phyloP scores from a whole-genome alignment of 2,797 vertebrate species.

The Channallabes apus region DNA sequence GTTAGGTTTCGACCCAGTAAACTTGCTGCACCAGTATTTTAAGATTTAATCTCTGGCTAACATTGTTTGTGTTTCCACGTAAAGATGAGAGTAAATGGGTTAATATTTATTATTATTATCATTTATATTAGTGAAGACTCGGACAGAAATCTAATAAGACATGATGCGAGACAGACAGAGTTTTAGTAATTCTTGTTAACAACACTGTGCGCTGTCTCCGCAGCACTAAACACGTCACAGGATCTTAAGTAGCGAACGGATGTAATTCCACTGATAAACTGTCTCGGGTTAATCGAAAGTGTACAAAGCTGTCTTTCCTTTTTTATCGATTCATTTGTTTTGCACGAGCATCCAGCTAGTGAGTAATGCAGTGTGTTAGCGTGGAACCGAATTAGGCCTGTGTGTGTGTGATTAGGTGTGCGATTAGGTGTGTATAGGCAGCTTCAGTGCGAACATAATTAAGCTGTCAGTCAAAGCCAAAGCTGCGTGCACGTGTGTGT shows the following conservation, averaged over 20 bases:
- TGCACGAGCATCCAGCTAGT: slow-evolving; percentile 17
- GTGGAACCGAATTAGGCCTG: background rate
- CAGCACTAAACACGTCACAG: slow-evolving; percentile 5
- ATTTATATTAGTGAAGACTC: background rate
- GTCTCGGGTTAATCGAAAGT: slow-evolving; percentile 26
- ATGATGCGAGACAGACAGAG: background rate
- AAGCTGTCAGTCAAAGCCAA: slow-evolving; percentile 77
- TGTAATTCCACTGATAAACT: slow-evolving; percentile 35
- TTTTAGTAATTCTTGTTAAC: slow-evolving; percentile 5
- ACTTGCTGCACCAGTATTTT: background rate
- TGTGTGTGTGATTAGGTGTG: slow-evolving; percentile 63
- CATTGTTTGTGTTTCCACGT: background rate
- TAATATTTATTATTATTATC: background rate
- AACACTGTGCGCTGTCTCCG: background rate
- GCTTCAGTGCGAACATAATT: slow-evolving; percentile 73
- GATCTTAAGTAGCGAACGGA: slow-evolving; percentile 15
- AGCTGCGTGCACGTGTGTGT: slow-evolving; percentile 15
- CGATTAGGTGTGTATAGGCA: slow-evolving; percentile 73
- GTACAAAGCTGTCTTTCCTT: slow-evolving; percentile 26
- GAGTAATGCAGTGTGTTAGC: slow-evolving; percentile 4
- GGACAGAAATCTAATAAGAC: background rate
- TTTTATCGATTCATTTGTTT: slow-evolving; percentile 44
- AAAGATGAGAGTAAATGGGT: background rate
- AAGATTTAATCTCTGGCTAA: background rate
- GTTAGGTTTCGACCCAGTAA: background rate